These are phyloP conservation scores for Brachyalestes nurse DNA, from an alignment of 2,797 vertebrate genomes.

Conservation along the genomic window DNA sequence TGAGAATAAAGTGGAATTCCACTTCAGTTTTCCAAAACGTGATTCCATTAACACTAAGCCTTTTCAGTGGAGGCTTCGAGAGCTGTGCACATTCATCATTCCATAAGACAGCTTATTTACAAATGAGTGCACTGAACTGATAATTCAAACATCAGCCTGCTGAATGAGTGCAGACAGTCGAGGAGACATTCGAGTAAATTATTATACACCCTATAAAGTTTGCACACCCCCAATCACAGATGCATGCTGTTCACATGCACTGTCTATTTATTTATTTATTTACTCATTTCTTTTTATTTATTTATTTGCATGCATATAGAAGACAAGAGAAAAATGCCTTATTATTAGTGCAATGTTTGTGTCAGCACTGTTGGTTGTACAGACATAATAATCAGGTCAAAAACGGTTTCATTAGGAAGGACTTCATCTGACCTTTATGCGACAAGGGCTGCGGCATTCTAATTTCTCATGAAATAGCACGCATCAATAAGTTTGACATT, in stretches of 20 bases:
- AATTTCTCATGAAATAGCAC: constrained; percentile 54
- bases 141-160: constrained; percentile 38
- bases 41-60: constrained; percentile 31
- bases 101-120: constrained; percentile 53
- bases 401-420: constrained; percentile 59
- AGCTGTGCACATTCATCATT: constrained; percentile 47
- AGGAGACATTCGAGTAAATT: neutral
- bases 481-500: constrained; percentile 57
- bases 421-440: constrained; percentile 55
- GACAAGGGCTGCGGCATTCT: constrained; percentile 46
- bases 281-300: neutral
- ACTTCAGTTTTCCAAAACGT: constrained; percentile 25
- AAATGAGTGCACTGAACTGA: constrained; percentile 38
- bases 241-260: constrained; percentile 29
- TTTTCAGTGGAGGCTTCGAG: constrained; percentile 27
- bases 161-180: constrained; percentile 25
- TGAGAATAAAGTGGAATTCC: constrained; percentile 28
- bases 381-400: constrained; percentile 56
- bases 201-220: constrained; percentile 24
- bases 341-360: too few relatives aligned
- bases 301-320: neutral
- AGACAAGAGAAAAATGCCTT: neutral
- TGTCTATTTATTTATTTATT: constrained; percentile 13
- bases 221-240: constrained; percentile 28
- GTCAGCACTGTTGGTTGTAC: constrained; percentile 28